A percentile compares a stretch with the other conserved stretches of the same genome.
Evolutionary conservation across 2,113 vertebrate species (phyloP).

Genomic region (Gymnobelideus leadbeateri): DNA sequence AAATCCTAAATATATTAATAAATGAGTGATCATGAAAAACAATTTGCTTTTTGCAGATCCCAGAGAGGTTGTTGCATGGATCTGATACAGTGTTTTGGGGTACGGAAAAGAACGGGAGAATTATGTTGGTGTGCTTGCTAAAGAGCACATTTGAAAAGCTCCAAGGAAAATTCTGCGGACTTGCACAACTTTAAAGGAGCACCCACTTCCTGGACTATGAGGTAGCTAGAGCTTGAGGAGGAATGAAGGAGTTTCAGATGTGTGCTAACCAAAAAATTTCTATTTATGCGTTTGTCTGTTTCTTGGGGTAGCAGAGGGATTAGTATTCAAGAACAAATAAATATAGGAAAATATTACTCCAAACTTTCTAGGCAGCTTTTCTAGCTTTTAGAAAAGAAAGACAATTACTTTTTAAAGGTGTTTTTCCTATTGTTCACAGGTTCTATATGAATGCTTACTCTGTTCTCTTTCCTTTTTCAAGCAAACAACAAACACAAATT

Average conservation of each 20-base stretch:
- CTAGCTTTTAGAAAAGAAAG: not conserved
- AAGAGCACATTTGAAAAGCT: not conserved
- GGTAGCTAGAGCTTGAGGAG: not conserved
- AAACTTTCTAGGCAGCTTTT: not conserved
- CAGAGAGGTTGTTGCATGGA: not conserved
- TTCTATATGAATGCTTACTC: not conserved
- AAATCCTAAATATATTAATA: not conserved
- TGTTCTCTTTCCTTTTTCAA: not conserved
- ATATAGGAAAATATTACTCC: not conserved
- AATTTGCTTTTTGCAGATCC: not conserved
- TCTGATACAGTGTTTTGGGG: not conserved
- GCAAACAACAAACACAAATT: not conserved
- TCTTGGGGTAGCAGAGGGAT: not conserved
- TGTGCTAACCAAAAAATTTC: not conserved
- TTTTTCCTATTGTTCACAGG: not conserved
- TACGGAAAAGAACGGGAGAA: not conserved
- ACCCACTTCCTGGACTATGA: not conserved
- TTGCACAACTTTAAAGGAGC: not conserved
- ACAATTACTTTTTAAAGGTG: not conserved
- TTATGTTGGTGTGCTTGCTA: not conserved
- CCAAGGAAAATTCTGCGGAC: not conserved
- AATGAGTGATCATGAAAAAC: not conserved
- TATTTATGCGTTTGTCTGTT: too few species aligned
- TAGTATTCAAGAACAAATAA: not conserved
- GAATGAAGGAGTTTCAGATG: not conserved